Evolutionary conservation across 2,888 invertebrate genomes (phyloP), one percentile per base, ranked within the genome.

Genomic region (Drosophila phalerata): DNA sequence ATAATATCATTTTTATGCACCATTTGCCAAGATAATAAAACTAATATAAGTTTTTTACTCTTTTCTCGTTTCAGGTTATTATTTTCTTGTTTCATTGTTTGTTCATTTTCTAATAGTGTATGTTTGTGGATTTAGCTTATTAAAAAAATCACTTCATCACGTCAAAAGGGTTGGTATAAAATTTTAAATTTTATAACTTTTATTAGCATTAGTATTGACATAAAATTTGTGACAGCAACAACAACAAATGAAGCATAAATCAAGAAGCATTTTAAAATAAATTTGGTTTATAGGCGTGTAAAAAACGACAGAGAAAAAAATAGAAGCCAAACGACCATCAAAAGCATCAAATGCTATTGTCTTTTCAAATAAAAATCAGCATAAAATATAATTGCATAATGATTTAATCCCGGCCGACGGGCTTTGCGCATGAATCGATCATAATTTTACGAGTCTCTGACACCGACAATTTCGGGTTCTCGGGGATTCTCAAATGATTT

Each of bases 381-480:
- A 74, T 73, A 65, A 81, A 73, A 58, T 57, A 65, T 77, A 88
- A 85, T 88, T 85, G 69, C 69, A 78, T 79, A 86, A 81, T 79
- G 79, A 86, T 75, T 77, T 79, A 86, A 88, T 88, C 79, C 77
- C 58, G 48, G 13, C 58, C 69, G 48, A 30, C 72, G 68, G 69
- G 40, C 65, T 72, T 56, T 57, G 60, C 57, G 65, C 89, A 80
- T 79, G 85, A 88, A 89, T 86, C 87, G 74, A 89, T 88, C 86
- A 83, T 73, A 52, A 55, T 73, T 81, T 80, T 64, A 75, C 53
- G 63, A 55, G 47, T 53, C 51, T 68, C 43, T 25, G 37, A 48
- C 68, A 56, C 28, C 47, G 43, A 43, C 47, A 40, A 42, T 49
- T 55, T 60, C 19, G 32, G 43, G 19, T 30, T 38, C 17, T 43